Percentiles rank a stretch among this genome's conserved stretches.
Evolutionary conservation across 2,113 vertebrate genomes (phyloP).

Genomic region (Pangasianodon hypophthalmus): DNA sequence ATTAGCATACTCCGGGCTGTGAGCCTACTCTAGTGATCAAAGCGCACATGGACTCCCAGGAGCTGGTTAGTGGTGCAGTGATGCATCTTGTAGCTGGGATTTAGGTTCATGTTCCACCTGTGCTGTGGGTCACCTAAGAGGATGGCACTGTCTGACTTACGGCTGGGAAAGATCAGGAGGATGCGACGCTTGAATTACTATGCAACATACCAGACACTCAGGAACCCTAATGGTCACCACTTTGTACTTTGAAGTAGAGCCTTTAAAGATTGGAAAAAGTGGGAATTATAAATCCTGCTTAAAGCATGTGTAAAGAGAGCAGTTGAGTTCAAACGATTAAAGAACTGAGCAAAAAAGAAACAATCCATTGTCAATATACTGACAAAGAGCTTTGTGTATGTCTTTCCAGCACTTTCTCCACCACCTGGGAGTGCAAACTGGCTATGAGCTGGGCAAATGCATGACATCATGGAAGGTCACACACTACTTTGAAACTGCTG

Average conservation of each 20-base stretch:
- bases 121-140: background rate
- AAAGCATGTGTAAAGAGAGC: background rate
- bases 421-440: background rate
- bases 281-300: background rate
- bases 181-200: background rate
- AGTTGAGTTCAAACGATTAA: background rate
- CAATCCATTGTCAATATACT: background rate
- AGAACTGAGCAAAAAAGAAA: background rate
- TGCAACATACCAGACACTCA: background rate
- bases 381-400: background rate
- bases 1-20: conserved; percentile 52
- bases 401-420: background rate
- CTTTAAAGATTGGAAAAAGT: background rate
- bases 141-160: background rate
- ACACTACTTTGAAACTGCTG: background rate
- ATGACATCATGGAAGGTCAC: background rate
- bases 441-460: background rate
- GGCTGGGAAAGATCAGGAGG: background rate
- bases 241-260: background rate
- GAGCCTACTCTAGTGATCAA: conserved; percentile 54
- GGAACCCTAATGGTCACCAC: background rate
- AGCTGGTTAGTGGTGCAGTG: conserved; percentile 11
- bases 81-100: background rate
- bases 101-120: conserved; percentile 4
- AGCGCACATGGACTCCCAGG: conserved; percentile 24